phyloP scores from a whole-genome alignment of 1,140 invertebrate genomes.

The Drosophila tsacasi region DNA sequence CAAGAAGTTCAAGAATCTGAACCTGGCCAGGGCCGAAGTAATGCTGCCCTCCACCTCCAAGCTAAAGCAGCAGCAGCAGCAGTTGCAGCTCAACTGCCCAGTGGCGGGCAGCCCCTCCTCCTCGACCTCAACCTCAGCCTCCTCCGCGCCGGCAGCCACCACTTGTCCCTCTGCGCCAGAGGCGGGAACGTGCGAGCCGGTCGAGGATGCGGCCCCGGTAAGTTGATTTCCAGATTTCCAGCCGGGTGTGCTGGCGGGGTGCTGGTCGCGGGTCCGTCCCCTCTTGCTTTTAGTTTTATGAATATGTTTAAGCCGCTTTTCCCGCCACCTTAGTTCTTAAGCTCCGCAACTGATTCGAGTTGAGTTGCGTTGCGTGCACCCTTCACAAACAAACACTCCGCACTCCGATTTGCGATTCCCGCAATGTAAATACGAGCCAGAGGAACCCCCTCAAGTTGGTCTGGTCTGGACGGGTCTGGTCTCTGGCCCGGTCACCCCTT shows the following conservation, averaged over 20 bases:
- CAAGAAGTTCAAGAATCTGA: constrained; percentile 84
- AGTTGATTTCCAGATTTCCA: constrained; percentile 63
- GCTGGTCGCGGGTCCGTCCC: constrained; percentile 42
- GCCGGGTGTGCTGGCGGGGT: constrained; percentile 29
- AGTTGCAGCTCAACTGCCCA: constrained; percentile 70
- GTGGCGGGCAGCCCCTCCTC: constrained; percentile 26
- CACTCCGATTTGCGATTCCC: constrained; percentile 48
- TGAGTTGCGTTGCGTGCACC: constrained; percentile 39
- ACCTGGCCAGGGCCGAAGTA: constrained; percentile 77
- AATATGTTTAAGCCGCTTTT: constrained; percentile 76
- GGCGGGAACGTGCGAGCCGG: constrained; percentile 31
- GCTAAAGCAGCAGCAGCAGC: constrained; percentile 71
- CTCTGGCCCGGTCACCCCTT: constrained; percentile 21
- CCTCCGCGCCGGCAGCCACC: constrained; percentile 23
- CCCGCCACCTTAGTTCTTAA: constrained; percentile 48
- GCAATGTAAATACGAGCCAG: constrained; percentile 39
- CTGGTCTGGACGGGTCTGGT: constrained; percentile 39
- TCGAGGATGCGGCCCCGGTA: constrained; percentile 73
- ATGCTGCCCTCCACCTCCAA: constrained; percentile 82
- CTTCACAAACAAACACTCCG: constrained; percentile 30
- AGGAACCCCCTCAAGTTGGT: constrained; percentile 50
- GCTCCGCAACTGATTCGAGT: constrained; percentile 34
- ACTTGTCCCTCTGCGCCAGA: constrained; percentile 27
- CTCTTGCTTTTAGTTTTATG: constrained; percentile 52
- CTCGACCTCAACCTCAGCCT: constrained; percentile 9